Conservation (phyloP, 1,140 invertebrate genomes). For the Trialeurodes vaporariorum region DNA sequence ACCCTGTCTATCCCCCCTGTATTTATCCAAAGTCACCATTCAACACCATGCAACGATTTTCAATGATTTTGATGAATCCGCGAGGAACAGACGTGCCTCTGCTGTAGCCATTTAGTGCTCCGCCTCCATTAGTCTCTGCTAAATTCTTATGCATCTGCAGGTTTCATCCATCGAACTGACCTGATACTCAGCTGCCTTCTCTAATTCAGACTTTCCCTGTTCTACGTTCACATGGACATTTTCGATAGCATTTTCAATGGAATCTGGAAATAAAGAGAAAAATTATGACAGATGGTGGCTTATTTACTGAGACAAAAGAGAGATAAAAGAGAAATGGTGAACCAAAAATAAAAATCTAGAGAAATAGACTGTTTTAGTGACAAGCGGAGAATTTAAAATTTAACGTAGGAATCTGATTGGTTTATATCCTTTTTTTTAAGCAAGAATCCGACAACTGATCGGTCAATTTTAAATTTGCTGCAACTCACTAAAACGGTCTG, state of each 20-base stretch:
- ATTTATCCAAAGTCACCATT: not conserved
- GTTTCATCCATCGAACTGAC: not conserved
- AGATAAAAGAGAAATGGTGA: no score
- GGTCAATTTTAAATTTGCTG: no score
- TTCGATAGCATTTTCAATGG: not conserved
- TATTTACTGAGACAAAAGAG: no score
- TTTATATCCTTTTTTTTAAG: no score
- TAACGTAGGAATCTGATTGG: no score
- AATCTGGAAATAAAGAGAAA: not conserved
- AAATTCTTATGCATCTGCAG: not conserved
- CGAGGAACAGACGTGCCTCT: no score
- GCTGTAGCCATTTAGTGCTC: no score
- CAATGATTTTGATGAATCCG: not conserved
- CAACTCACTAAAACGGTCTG: no score
- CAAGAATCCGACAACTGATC: no score
- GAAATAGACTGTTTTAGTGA: no score
- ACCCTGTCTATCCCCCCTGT: not conserved
- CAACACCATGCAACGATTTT: not conserved
- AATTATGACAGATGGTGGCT: not conserved
- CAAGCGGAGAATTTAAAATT: no score
- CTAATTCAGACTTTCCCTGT: not conserved
- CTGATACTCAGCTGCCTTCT: not conserved
- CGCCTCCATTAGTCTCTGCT: not conserved
- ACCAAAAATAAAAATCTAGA: no score
- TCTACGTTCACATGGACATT: not conserved